Evolutionary conservation across 2,888 invertebrate species (phyloP).

Genomic region (Luffia ferchaultella): DNA sequence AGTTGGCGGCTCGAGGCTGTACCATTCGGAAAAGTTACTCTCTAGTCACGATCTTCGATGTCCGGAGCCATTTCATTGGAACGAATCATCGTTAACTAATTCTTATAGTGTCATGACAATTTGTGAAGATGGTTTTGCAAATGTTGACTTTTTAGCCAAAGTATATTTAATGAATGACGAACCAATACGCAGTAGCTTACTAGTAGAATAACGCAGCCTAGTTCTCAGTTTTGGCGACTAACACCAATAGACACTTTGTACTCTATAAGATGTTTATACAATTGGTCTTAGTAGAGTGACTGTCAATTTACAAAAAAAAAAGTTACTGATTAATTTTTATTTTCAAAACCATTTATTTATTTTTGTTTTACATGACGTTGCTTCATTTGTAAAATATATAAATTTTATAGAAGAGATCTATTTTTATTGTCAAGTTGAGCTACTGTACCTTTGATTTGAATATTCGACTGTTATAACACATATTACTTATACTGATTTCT

Average conservation of each 20-base stretch:
- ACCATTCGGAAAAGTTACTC: too few relatives aligned
- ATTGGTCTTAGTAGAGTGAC: conserved; percentile 58
- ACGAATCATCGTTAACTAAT: conserved; percentile 57
- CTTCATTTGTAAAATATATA: conserved; percentile 63
- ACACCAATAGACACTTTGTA: conserved; percentile 58
- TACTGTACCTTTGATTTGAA: conserved; percentile 43
- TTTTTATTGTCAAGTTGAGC: conserved; percentile 63
- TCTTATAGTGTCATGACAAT: conserved; percentile 62
- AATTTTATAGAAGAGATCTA: conserved; percentile 67
- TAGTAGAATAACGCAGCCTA: conserved; percentile 60
- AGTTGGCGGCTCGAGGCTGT: too few relatives aligned
- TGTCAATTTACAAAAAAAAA: conserved; percentile 56
- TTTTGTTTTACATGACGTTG: conserved; percentile 52
- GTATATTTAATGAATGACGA: conserved; percentile 53
- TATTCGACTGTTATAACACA: conserved; percentile 36
- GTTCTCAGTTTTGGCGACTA: conserved; percentile 58
- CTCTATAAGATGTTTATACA: conserved; percentile 55
- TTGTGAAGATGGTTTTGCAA: conserved; percentile 62
- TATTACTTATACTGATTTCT: conserved; percentile 31
- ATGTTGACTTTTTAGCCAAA: conserved; percentile 66
- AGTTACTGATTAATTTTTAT: conserved; percentile 10
- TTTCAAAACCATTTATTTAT: conserved; percentile 39
- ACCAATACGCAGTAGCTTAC: conserved; percentile 65
- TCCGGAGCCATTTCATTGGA: conserved; percentile 22
- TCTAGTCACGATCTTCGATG: not conserved